Evolutionary conservation across 2,113 vertebrate genomes (phyloP).

Genomic region (Onychostoma macrolepis): DNA sequence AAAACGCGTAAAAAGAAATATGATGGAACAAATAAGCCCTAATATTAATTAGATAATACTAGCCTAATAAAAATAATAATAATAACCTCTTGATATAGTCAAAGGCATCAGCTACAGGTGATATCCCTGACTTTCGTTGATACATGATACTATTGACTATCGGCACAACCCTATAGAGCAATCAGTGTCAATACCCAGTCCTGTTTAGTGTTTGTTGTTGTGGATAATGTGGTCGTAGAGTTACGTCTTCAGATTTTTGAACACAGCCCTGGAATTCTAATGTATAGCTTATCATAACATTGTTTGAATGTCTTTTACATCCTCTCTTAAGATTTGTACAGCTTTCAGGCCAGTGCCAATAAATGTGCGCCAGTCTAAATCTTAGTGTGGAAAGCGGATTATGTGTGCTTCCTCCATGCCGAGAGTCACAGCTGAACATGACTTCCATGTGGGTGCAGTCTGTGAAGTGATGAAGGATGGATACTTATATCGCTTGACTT

Average conservation of each 20-base stretch:
- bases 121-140: too few species aligned
- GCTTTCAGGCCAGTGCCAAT: not conserved
- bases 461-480: not conserved
- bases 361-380: not conserved
- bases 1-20: too few species aligned
- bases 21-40: too few species aligned
- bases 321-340: not conserved
- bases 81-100: too few species aligned
- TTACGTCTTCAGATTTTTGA: not conserved
- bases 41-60: too few species aligned
- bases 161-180: not conserved
- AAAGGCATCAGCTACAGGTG: too few species aligned
- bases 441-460: not conserved
- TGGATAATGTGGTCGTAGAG: not conserved
- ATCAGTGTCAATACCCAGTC: not conserved
- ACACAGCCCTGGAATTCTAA: not conserved
- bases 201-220: not conserved
- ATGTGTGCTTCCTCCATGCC: not conserved
- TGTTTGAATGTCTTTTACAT: not conserved
- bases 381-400: not conserved
- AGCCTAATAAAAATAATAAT: too few species aligned
- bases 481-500: not conserved
- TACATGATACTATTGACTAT: too few species aligned
- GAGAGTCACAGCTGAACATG: constrained; percentile 20
- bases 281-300: constrained; percentile 13